Evolutionary conservation across 2,797 vertebrate species (phyloP).

Genomic region (Varecia variegata): DNA sequence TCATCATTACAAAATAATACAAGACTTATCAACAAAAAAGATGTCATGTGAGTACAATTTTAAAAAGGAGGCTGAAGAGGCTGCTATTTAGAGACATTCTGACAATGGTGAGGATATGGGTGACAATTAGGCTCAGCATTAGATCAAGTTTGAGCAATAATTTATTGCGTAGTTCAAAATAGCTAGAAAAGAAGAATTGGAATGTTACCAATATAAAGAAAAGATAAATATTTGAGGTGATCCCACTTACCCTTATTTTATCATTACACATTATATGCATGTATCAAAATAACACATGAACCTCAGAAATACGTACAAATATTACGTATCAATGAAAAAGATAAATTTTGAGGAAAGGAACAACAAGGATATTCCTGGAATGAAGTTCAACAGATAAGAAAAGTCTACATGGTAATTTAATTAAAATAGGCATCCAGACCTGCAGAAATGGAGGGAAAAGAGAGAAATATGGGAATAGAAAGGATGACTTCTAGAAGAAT

Average conservation of each 20-base stretch:
- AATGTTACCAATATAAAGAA: neutral
- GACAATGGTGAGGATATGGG: neutral
- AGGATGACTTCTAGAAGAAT: neutral
- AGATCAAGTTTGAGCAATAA: neutral
- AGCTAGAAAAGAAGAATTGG: neutral
- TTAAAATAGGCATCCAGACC: neutral
- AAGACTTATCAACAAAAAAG: neutral
- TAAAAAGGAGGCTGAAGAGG: neutral
- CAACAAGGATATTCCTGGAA: neutral
- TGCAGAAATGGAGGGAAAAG: neutral
- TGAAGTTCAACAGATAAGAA: neutral
- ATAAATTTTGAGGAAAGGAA: neutral
- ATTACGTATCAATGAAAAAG: neutral
- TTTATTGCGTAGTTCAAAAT: neutral
- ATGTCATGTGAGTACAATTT: neutral
- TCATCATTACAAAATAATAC: neutral
- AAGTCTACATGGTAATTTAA: neutral
- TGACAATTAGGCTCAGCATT: neutral
- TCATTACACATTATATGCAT: neutral
- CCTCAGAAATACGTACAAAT: neutral
- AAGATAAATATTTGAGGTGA: neutral
- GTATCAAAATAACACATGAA: neutral
- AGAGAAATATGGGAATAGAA: neutral
- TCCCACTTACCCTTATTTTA: neutral
- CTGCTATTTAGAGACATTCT: neutral